A percentile compares a stretch with the other conserved stretches of the same genome.
Evolutionary conservation across 2,113 vertebrate species (phyloP).

Genomic region (Cryptotis parvus): DNA sequence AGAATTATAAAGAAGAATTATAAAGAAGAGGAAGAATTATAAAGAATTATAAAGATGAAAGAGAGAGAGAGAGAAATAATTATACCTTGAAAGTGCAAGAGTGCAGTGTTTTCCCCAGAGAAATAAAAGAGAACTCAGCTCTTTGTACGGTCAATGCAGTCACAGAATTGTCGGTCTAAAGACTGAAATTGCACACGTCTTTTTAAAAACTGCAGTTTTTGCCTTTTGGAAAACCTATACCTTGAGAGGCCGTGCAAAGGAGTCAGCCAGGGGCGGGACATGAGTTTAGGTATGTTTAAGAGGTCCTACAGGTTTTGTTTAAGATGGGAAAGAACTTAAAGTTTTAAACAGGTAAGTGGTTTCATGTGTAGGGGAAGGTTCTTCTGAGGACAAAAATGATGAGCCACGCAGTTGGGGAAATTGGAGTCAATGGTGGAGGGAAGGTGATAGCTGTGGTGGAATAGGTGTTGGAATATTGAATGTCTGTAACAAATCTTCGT

Average conservation of each 20-base stretch:
- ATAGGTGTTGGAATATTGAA: conserved; percentile 83
- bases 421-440: too few species aligned
- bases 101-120: not conserved
- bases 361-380: conserved; percentile 79
- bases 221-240: conserved; percentile 11
- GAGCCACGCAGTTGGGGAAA: conserved; percentile 77
- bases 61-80: too few species aligned
- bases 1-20: too few species aligned
- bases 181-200: too few species aligned
- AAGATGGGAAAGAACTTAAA: conserved; percentile 69
- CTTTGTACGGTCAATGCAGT: not conserved
- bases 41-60: too few species aligned
- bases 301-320: conserved; percentile 65
- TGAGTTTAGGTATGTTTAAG: conserved; percentile 66
- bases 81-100: conserved; percentile 24
- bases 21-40: too few species aligned
- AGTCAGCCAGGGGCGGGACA: conserved; percentile 43
- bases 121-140: not conserved
- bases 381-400: conserved; percentile 73
- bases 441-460: not conserved
- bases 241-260: not conserved
- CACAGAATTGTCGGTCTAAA: not conserved
- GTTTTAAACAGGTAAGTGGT: conserved; percentile 90
- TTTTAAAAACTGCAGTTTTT: not conserved
- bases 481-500: too few species aligned